Base-by-base conservation (phyloP, 2,888 invertebrate genomes). In the Heteromyza rotundicornis region DNA sequence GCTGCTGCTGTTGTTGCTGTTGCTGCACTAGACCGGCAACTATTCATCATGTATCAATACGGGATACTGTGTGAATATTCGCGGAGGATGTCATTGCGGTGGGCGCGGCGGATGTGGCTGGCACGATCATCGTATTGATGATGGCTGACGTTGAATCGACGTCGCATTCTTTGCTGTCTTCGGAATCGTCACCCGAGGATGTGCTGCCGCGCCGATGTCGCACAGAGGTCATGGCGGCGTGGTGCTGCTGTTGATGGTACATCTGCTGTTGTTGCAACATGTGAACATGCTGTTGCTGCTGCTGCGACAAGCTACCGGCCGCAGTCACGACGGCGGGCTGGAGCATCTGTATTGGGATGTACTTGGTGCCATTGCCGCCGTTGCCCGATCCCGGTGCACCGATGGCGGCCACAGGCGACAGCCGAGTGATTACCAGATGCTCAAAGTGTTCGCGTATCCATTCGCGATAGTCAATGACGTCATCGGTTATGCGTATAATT, bases 401-500 rank as follows among this genome's bases (percentile, higher is more conserved):
- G 32, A 70, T 49, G 2, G 73, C 72, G 35, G 74, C 65, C 60
- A 81, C 67, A n/a, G 80, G 75, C 2, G 80, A 73, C 61, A 77
- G 75, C 57, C 79, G 75, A 55, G 78, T 72, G 57, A 79, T 68
- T 50, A 78, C 76, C 60, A 79, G 72, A 70, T 81, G 78, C 59
- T 82, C 82, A 69, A 81, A 84, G 60, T 80, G 81, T 49, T 82
- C 82, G 53, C 81, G 79, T 64, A 84, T 83, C 84, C 84, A 84
- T 68, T 82, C 81, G 57, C 84, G 82, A 82, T 88, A 88, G 81
- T 87, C 87, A 75, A 88, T 85, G 76, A 98, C 96, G 85, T 96
- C 95, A 84, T 97, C 96, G 50, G 96, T 95, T 62, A 98, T 92
- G 74, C 94, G 89, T 74, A 98, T 89, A 71, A 98, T 92, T 74